Base-by-base conservation (phyloP, 2,888 invertebrate species). In the Venusia cambrica region DNA sequence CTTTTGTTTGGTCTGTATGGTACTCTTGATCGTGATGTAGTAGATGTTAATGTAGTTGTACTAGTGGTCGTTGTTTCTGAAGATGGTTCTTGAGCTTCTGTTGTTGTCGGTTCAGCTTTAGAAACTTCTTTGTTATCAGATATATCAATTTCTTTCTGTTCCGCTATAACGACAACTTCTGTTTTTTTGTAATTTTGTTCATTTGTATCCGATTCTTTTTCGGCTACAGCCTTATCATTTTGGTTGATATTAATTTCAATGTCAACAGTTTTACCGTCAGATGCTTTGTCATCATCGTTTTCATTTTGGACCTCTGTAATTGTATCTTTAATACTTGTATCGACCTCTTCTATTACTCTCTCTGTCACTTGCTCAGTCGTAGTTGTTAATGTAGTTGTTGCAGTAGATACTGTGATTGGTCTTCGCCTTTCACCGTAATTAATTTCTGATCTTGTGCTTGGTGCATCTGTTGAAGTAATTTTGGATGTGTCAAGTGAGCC, bases 1-100 rank as follows among this genome's bases (percentile, higher is more conserved):
- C 70, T 70, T 53, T 83, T 87, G 10, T 69, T 62, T 28, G 87
- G 85, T 45, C 73, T 71, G 21, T 84, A 88, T 10, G 87, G 80
- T 25, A 74, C 52, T 38, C 87, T 72, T 14, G 73, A 57, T 22
- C 80, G 62, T 4, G 80, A 50, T 1, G 77, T 46, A 4, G 60
- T 46, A 4, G 60, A 45, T 14, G 54, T 41, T 9, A 57, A 57
- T 2, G 62, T 33, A 4, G 62, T 60, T n/a, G 81, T 74, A 31
- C 66, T 76, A 5, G 58, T 58, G 1, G 76, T 74, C 4, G 77
- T 75, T 7, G 74, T 77, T 59, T 72, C 73, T 17, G 45, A 45
- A 34, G 38, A 39, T 12, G 45, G 6, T 17, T 51, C 53, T 40
- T 55, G 46, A 3, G 47, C 32, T 31, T 58, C 56, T 4, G 63